Conservation (phyloP, 2,113 vertebrate genomes). For the Bufo bufo region DNA sequence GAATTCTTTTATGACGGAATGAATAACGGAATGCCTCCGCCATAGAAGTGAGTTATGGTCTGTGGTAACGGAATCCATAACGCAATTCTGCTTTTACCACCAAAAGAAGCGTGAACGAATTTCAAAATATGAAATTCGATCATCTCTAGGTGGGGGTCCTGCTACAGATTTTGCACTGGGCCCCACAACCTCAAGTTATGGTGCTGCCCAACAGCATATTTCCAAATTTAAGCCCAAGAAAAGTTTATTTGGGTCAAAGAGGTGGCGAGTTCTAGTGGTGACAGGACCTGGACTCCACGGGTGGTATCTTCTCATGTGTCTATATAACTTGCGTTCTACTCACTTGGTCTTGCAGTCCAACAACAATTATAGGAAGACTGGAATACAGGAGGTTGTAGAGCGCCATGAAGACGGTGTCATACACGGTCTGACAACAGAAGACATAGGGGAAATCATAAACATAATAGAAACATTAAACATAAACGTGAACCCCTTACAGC, state of each 20-base stretch:
- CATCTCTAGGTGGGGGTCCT: too few species aligned
- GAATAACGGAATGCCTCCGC: too few species aligned
- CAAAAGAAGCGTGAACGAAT: too few species aligned
- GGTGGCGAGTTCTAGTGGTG: neutral
- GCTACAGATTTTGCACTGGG: too few species aligned
- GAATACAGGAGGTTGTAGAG: conserved; percentile 94
- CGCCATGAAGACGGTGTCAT: conserved; percentile 96
- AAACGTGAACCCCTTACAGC: neutral
- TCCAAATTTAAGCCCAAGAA: neutral
- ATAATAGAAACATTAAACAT: neutral
- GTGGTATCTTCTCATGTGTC: neutral
- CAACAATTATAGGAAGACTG: conserved; percentile 89
- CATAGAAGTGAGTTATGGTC: too few species aligned
- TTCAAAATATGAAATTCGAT: too few species aligned
- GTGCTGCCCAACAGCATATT: too few species aligned
- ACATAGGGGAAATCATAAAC: neutral
- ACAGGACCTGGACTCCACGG: neutral
- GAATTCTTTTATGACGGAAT: too few species aligned
- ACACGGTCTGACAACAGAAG: conserved; percentile 75
- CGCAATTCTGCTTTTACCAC: too few species aligned
- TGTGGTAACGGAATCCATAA: too few species aligned
- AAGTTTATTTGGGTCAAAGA: neutral
- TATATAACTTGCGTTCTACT: neutral
- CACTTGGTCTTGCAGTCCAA: conserved; percentile 95
- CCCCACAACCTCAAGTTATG: too few species aligned